phyloP scores from a whole-genome alignment of 2,797 vertebrate species.

The Gephyroberyx darwinii region DNA sequence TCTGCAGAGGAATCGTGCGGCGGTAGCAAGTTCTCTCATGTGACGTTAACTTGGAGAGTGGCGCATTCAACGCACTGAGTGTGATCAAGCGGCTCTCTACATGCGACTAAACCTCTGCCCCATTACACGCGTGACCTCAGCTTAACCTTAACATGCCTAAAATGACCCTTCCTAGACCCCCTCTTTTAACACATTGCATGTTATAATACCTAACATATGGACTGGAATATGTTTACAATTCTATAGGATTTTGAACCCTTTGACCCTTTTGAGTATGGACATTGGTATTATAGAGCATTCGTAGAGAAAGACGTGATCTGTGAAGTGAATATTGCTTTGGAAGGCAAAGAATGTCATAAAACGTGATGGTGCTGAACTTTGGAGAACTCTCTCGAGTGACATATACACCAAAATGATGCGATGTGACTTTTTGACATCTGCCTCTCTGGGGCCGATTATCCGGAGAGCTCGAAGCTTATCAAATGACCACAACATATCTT shows the following conservation, averaged over 20 bases:
- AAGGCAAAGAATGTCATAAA: constrained; percentile 30
- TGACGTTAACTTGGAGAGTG: not conserved
- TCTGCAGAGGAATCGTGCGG: not conserved
- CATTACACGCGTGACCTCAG: constrained; percentile 4
- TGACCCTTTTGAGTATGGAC: not conserved
- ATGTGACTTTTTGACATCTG: constrained; percentile 49
- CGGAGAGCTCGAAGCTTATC: constrained; percentile 16
- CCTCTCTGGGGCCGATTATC: constrained; percentile 28
- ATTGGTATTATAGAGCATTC: not conserved
- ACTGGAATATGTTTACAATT: constrained; percentile 42
- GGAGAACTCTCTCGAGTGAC: constrained; percentile 7
- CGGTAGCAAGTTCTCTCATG: not conserved
- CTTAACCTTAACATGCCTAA: constrained; percentile 40
- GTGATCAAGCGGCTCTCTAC: no score
- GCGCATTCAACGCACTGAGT: not conserved
- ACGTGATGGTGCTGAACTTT: constrained; percentile 9
- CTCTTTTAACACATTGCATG: not conserved
- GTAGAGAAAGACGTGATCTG: constrained; percentile 2
- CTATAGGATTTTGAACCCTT: not conserved
- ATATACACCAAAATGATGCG: constrained; percentile 17
- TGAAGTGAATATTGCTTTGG: constrained; percentile 33
- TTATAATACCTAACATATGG: constrained; percentile 41
- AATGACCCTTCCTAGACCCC: constrained; percentile 19
- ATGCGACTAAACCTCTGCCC: not conserved
- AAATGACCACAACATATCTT: not conserved